Percentiles rank a stretch among this genome's conserved stretches.
Evolutionary conservation across 2,888 invertebrate genomes (phyloP).

Genomic region (Papilio protenor): DNA sequence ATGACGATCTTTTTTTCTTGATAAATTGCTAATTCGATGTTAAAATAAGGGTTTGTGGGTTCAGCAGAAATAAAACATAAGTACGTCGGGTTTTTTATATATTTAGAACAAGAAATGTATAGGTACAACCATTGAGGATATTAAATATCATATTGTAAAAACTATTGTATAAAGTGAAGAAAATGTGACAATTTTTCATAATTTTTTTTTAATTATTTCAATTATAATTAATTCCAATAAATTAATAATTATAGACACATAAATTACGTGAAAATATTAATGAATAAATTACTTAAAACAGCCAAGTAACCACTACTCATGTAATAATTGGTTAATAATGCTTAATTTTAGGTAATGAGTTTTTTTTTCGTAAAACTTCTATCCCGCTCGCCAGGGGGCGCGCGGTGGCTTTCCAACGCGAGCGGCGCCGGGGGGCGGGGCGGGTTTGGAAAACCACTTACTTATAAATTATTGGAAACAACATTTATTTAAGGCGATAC

Average conservation of each 20-base stretch:
- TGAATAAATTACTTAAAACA: slow-evolving; percentile 81
- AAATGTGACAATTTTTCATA: slow-evolving; percentile 80
- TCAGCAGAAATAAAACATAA: slow-evolving; percentile 58
- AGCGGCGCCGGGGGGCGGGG: slow-evolving; percentile 45
- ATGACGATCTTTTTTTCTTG: too few relatives aligned
- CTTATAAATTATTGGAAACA: slow-evolving; percentile 82
- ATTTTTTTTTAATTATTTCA: slow-evolving; percentile 73
- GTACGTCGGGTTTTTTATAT: slow-evolving; percentile 75
- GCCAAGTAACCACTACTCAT: slow-evolving; percentile 81
- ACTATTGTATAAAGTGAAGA: slow-evolving; percentile 85
- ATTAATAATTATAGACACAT: slow-evolving; percentile 53
- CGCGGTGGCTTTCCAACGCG: slow-evolving; percentile 66
- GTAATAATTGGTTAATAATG: slow-evolving; percentile 82
- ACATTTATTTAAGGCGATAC: slow-evolving; percentile 79
- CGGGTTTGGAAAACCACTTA: slow-evolving; percentile 63
- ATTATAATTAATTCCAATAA: slow-evolving; percentile 81
- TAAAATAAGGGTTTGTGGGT: slow-evolving; percentile 38
- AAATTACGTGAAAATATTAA: slow-evolving; percentile 83
- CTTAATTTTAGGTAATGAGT: slow-evolving; percentile 81
- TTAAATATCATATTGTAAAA: slow-evolving; percentile 85
- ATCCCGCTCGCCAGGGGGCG: slow-evolving; percentile 66
- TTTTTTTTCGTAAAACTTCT: slow-evolving; percentile 70
- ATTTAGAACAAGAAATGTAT: slow-evolving; percentile 86
- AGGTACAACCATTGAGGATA: slow-evolving; percentile 86
- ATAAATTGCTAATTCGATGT: background rate